These are phyloP conservation scores for Pongo abelii DNA, from an alignment of 2,113 vertebrate genomes.

Conservation along the genomic window DNA sequence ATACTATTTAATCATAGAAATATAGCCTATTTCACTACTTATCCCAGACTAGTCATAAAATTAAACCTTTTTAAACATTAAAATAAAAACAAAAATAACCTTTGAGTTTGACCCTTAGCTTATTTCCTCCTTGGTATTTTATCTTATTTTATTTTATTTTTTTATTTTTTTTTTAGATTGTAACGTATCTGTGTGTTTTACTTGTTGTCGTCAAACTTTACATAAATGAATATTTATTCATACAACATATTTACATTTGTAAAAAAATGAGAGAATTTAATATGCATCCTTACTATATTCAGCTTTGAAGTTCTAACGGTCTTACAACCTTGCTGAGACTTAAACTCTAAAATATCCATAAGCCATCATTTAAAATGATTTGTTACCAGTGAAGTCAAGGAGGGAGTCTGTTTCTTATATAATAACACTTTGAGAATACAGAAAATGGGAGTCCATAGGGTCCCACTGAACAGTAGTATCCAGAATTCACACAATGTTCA, in stretches of 20 bases:
- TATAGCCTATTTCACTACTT: too few relatives aligned
- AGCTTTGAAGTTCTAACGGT: neutral
- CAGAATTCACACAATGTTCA: neutral
- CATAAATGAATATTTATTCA: neutral
- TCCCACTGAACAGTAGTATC: neutral
- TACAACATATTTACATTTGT: neutral
- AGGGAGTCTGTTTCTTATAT: neutral
- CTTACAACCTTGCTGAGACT: neutral
- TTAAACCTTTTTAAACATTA: too few relatives aligned
- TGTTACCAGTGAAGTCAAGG: neutral
- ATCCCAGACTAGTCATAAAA: too few relatives aligned
- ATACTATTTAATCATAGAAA: too few relatives aligned
- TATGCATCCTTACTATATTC: neutral
- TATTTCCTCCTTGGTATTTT: neutral
- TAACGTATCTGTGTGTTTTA: neutral
- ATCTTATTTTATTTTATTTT: too few relatives aligned
- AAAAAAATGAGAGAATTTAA: neutral
- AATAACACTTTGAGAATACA: neutral
- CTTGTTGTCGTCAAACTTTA: neutral
- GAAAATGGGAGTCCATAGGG: neutral
- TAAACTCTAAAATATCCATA: neutral
- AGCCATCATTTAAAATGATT: neutral
- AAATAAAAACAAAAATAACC: neutral
- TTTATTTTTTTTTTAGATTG: neutral
- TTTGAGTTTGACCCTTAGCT: neutral